phyloP scores from a whole-genome alignment of 1,140 invertebrate species.

The Leptoteleia sp. region DNA sequence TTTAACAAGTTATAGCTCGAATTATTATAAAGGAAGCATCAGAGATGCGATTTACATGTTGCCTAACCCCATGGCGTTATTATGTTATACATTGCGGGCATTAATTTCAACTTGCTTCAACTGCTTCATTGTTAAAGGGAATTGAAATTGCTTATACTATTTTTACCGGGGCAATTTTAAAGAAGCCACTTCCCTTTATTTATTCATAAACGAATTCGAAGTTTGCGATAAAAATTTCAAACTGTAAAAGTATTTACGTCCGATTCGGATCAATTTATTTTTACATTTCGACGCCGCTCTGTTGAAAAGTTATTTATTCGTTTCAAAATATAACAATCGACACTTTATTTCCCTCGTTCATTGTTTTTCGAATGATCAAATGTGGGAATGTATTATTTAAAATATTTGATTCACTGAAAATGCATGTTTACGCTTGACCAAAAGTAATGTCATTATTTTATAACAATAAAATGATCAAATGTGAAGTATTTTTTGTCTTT shows the following conservation, averaged over 20 bases:
- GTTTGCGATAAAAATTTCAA: neutral
- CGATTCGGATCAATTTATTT: neutral
- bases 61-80: constrained; percentile 2
- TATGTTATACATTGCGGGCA: constrained; percentile 20
- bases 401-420: too few relatives aligned
- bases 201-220: constrained; percentile 5
- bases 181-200: constrained; percentile 7
- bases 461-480: too few relatives aligned
- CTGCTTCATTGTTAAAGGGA: constrained; percentile 20
- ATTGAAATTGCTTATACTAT: constrained; percentile 12
- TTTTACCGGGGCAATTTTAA: neutral
- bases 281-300: too few relatives aligned
- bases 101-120: constrained; percentile 29
- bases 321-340: neutral
- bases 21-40: constrained; percentile 8
- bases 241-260: neutral
- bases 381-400: too few relatives aligned
- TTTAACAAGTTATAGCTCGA: constrained; percentile 22
- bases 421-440: too few relatives aligned
- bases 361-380: too few relatives aligned
- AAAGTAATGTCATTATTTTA: too few relatives aligned
- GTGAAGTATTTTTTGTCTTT: too few relatives aligned
- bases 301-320: neutral
- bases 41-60: constrained; percentile 18
- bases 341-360: too few relatives aligned